phyloP scores from a whole-genome alignment of 2,113 vertebrate genomes.

The Mellivora capensis region DNA sequence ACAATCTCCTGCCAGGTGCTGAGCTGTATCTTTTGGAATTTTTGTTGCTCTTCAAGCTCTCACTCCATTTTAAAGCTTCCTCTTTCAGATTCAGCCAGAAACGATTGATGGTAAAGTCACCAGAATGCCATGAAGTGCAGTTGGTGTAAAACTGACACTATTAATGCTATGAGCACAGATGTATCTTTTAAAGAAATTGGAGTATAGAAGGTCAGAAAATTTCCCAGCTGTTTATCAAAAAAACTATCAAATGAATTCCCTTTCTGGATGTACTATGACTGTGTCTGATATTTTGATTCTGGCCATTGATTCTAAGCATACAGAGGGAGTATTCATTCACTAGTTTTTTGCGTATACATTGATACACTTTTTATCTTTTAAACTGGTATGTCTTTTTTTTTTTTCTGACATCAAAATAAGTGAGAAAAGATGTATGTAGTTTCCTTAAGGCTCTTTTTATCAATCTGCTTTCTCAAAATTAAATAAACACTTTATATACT shows the following conservation, averaged over 20 bases:
- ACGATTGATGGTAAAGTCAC: not conserved
- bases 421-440: not conserved
- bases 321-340: not conserved
- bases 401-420: not conserved
- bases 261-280: not conserved
- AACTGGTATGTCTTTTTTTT: not conserved
- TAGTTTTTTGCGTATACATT: not conserved
- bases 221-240: not conserved
- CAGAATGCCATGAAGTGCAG: not conserved
- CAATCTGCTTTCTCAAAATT: conserved; percentile 1
- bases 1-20: not conserved
- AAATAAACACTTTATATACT: not conserved
- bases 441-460: not conserved
- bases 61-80: not conserved
- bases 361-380: not conserved
- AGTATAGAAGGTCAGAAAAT: not conserved
- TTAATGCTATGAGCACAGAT: not conserved
- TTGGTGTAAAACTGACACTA: not conserved
- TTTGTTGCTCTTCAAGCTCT: not conserved
- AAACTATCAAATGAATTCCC: not conserved
- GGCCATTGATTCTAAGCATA: not conserved
- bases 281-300: not conserved
- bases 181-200: not conserved
- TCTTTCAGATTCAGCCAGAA: conserved; percentile 11
- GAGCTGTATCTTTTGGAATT: not conserved